Conservation (phyloP, 1,140 invertebrate species). For the Drosophila fuyamai region DNA sequence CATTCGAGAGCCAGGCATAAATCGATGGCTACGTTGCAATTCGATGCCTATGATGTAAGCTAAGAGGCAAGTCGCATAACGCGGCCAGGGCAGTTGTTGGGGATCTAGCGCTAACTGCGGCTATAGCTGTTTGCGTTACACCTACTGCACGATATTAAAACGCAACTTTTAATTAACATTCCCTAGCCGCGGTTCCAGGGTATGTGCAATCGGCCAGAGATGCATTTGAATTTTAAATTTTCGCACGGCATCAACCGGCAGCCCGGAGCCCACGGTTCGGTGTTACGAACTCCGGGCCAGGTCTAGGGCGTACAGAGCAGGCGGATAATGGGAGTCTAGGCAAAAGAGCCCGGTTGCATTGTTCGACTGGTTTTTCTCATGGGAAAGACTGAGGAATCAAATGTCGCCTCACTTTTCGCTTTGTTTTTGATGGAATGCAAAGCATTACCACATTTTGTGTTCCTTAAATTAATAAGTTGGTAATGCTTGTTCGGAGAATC, state of each 20-base stretch:
- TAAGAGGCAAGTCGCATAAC: conserved; percentile 11
- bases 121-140: conserved; percentile 6
- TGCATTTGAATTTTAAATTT: conserved; percentile 46
- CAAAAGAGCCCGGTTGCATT: conserved; percentile 13
- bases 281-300: conserved; percentile 2
- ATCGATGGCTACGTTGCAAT: conserved; percentile 33
- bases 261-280: neutral
- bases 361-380: conserved; percentile 24
- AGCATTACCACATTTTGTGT: neutral
- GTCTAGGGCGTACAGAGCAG: conserved; percentile 25
- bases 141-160: conserved; percentile 51
- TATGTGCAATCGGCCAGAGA: conserved; percentile 14
- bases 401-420: neutral
- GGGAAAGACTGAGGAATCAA: conserved; percentile 2
- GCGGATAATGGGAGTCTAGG: neutral
- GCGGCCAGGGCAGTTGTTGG: conserved; percentile 6
- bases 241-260: conserved; percentile 18
- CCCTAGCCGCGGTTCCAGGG: conserved; percentile 7
- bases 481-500: too few species aligned
- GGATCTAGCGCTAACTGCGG: neutral
- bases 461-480: neutral
- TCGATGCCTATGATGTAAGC: conserved; percentile 39
- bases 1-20: conserved; percentile 20
- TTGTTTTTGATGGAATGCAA: neutral
- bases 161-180: conserved; percentile 54